Conservation (phyloP, 1,140 invertebrate genomes). For the fruit fly (Drosophila melanogaster) region Release_6_plus_ISO1_MT NC_004354.4:12456501-12457000, state of each 20-base stretch:
- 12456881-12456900: conserved; percentile 72
- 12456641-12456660: conserved; percentile 49
- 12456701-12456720: conserved; percentile 72
- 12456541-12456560: conserved; percentile 50
- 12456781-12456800: conserved; percentile 70
- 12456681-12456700: conserved; percentile 62
- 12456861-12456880: conserved; percentile 49
- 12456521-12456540: conserved; percentile 52
- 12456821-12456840: conserved; percentile 49
- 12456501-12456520: conserved; percentile 74
- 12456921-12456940: conserved; percentile 26
- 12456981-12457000: conserved; percentile 63
- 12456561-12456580: conserved; percentile 70
- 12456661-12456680: conserved; percentile 16
- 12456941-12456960: conserved; percentile 11
- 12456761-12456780: conserved; percentile 74
- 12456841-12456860: conserved; percentile 42
- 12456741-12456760: conserved; percentile 36
- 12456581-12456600: conserved; percentile 59
- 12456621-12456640: conserved; percentile 56
- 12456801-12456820: conserved; percentile 34
- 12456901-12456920: conserved; percentile 55
- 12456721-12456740: conserved; percentile 36
- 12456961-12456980: conserved; percentile 49
- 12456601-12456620: conserved; percentile 53